phyloP scores from a whole-genome alignment of 1,140 invertebrate genomes.

The Drosophila quadrilineata region DNA sequence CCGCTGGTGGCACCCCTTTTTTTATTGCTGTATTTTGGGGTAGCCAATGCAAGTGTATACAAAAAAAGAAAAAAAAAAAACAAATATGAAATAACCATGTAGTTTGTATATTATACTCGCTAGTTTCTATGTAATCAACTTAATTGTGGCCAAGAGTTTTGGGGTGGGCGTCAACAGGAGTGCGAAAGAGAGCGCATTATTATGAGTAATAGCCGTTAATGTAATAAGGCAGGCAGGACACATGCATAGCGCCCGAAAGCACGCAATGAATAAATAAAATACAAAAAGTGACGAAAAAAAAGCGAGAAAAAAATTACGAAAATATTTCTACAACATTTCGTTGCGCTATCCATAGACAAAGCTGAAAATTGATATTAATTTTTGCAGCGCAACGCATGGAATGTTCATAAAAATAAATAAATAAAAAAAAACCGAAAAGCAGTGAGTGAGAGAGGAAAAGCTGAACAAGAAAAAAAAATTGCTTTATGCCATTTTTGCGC shows the following conservation, averaged over 20 bases:
- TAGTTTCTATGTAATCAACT: constrained; percentile 59
- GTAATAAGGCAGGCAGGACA: constrained; percentile 58
- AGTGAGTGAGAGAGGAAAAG: constrained; percentile 5
- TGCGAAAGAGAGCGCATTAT: constrained; percentile 47
- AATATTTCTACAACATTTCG: constrained; percentile 24
- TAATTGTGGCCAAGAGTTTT: constrained; percentile 53
- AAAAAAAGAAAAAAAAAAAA: too few species aligned
- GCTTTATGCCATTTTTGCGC: constrained; percentile 52
- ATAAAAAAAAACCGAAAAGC: constrained; percentile 40
- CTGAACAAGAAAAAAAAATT: constrained; percentile 7
- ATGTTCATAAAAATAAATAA: constrained; percentile 60
- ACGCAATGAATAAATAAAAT: constrained; percentile 62
- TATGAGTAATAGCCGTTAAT: constrained; percentile 76
- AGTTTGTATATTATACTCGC: too few species aligned
- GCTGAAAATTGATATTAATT: constrained; percentile 78
- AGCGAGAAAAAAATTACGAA: constrained; percentile 20
- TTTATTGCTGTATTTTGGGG: not conserved
- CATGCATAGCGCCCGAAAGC: constrained; percentile 57
- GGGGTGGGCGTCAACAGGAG: too few species aligned
- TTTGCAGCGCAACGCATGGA: constrained; percentile 38
- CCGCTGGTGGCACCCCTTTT: constrained; percentile 7
- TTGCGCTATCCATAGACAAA: constrained; percentile 61
- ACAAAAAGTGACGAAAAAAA: constrained; percentile 13
- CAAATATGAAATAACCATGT: too few species aligned
- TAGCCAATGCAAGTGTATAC: too few species aligned